phyloP scores from a whole-genome alignment of 2,113 vertebrate genomes.

The Nothoprocta perdicaria region DNA sequence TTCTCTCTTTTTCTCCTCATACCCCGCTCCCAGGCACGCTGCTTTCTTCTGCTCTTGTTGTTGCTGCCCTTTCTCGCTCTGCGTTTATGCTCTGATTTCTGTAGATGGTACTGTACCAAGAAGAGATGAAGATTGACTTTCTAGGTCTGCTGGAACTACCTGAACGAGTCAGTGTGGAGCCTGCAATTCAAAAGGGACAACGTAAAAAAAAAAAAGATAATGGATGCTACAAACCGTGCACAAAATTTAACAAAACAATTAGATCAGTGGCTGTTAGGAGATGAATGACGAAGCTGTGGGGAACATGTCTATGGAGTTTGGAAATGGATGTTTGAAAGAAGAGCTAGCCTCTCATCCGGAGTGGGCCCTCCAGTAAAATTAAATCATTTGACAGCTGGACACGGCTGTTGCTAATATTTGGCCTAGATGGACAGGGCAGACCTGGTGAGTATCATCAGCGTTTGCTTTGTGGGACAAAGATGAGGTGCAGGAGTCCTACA shows the following conservation, averaged over 20 bases:
- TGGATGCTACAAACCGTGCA: not conserved
- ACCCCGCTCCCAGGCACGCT: slow-evolving; percentile 46
- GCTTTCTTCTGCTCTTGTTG: slow-evolving; percentile 71
- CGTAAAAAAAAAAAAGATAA: not conserved
- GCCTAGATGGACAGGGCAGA: not conserved
- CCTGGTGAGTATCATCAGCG: not conserved
- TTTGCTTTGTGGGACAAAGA: not conserved
- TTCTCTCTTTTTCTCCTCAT: slow-evolving; percentile 66
- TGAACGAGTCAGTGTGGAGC: not conserved
- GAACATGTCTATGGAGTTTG: rapidly evolving
- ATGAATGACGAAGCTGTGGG: not conserved
- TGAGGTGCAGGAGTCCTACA: not conserved
- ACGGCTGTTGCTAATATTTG: not conserved
- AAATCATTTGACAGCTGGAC: not conserved
- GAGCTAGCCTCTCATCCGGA: not conserved
- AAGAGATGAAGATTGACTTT: slow-evolving; percentile 45
- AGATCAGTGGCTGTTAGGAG: not conserved
- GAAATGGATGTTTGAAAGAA: slow-evolving; percentile 9
- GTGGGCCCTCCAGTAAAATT: not conserved
- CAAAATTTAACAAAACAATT: slow-evolving; percentile 40
- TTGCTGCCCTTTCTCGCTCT: slow-evolving; percentile 65
- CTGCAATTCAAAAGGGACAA: not conserved
- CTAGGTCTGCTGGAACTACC: slow-evolving; percentile 41
- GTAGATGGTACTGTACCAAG: slow-evolving; percentile 53
- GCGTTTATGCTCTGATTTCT: slow-evolving; percentile 55